A percentile compares a stretch with the other conserved stretches of the same genome.
Conservation (phyloP, 1,140 invertebrate species). For the Drosophila orena region DNA sequence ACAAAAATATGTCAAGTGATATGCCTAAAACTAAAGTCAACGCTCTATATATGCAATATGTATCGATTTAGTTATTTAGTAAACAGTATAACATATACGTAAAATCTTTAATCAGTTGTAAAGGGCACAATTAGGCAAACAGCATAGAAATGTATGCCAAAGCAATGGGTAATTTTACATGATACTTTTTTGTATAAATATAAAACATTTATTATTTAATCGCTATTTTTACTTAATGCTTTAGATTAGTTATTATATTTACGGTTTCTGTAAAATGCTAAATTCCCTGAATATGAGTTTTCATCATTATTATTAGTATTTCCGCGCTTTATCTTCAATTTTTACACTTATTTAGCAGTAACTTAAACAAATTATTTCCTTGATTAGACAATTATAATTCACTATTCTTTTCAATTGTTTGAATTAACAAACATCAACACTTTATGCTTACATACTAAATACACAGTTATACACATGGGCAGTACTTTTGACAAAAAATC, state of each 20-base stretch:
- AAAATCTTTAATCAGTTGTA: conserved; percentile 43
- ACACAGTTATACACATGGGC: conserved; percentile 61
- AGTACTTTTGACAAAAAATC: conserved; percentile 70
- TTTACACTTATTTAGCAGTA: conserved; percentile 48
- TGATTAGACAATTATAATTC: conserved; percentile 47
- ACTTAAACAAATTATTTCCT: conserved; percentile 47
- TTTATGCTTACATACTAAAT: conserved; percentile 60
- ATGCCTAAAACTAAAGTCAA: conserved; percentile 79
- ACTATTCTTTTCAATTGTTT: conserved; percentile 53
- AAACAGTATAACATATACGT: conserved; percentile 41
- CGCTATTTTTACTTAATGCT: conserved; percentile 38
- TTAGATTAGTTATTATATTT: conserved; percentile 45
- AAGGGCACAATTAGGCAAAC: conserved; percentile 45
- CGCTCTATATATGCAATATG: conserved; percentile 60
- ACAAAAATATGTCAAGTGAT: conserved; percentile 69
- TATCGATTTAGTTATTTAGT: conserved; percentile 39
- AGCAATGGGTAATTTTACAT: conserved; percentile 39
- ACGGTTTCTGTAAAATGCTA: conserved; percentile 81
- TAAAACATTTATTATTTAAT: conserved; percentile 63
- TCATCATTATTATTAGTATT: conserved; percentile 64
- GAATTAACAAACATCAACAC: conserved; percentile 62
- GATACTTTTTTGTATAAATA: conserved; percentile 60
- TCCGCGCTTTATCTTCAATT: conserved; percentile 2
- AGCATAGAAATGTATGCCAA: conserved; percentile 29
- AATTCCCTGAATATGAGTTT: conserved; percentile 85